Evolutionary conservation across 1,140 invertebrate genomes (phyloP), one percentile per base, ranked within the genome.

Genomic region (Anastrepha ludens): DNA sequence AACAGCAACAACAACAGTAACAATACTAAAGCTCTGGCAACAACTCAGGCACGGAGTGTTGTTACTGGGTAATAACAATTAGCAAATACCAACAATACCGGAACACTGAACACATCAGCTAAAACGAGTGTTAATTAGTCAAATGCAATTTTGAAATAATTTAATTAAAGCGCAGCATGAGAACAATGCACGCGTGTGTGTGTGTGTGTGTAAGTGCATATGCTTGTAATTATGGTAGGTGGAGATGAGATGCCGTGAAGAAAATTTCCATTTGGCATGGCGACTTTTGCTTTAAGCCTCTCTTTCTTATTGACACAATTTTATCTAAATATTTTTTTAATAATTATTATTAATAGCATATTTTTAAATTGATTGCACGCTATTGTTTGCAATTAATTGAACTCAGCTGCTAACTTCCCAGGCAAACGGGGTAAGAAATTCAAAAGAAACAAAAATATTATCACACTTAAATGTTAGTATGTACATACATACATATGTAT

Each of bases 61-160:
- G 74, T 55, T 81, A 47, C n/a, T 11, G 6, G 47, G 39, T 81
- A 58, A 55, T 58, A 81, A 81, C 74, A 81, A 81, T 81, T 81
- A 81, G 74, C 74, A 58, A 50, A 81, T n/a, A 55, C 47, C 74
- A 81, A 81, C 74, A 81, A 81, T 17, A 58, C 47, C 47, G 47
- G 47, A 55, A 81, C 17, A 81, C 2, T 20, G 47, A 17, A 55
- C 47, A 81, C 50, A 81, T 81, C 74, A 81, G 17, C 74, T 81
- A 55, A 81, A 81, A 47, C 74, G 74, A 81, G 74, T 81, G 74
- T 81, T 81, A 81, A 81, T 81, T 81, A 81, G 74, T 81, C 74
- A 81, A 81, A 81, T 81, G 74, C 74, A 20, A 41, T 55, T 81
- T 81, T 55, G 44, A 55, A 81, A 81, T 81, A 47, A 67, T 67